phyloP scores from a whole-genome alignment of 2,888 invertebrate genomes.

The Tridacna crocea region DNA sequence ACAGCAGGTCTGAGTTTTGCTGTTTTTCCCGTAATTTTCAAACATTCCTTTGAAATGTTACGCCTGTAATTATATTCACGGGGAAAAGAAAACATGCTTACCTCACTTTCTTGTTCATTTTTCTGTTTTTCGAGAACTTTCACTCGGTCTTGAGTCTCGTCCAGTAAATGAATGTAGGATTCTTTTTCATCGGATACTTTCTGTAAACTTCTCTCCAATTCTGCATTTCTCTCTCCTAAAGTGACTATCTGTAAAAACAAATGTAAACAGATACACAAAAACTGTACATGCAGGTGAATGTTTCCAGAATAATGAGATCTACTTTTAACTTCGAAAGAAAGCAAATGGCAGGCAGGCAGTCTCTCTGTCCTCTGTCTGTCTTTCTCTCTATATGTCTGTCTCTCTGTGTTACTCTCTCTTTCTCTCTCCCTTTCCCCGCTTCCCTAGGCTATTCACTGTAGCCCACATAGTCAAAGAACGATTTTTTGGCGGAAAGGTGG shows the following conservation, averaged over 20 bases:
- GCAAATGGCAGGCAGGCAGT: background rate
- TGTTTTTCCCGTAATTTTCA: no score
- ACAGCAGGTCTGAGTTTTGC: no score
- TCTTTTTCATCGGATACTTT: constrained; percentile 92
- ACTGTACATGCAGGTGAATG: no score
- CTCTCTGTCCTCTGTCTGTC: no score
- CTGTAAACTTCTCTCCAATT: constrained; percentile 92
- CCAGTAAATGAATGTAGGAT: constrained; percentile 90
- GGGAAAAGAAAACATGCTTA: constrained; percentile 75
- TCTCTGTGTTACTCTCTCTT: no score
- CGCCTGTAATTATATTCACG: no score
- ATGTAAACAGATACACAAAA: background rate
- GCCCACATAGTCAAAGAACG: no score
- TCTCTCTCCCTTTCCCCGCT: no score
- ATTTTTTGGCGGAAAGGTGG: no score
- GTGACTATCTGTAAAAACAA: constrained; percentile 88
- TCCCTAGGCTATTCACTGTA: no score
- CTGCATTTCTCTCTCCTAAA: constrained; percentile 92
- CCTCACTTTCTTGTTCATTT: constrained; percentile 91
- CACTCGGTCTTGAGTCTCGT: constrained; percentile 95
- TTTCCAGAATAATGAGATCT: background rate
- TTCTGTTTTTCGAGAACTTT: constrained; percentile 91
- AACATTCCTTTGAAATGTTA: no score
- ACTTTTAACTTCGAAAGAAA: background rate
- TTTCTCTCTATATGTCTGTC: no score